These are phyloP conservation scores for Gavia stellata DNA, from an alignment of 2,113 vertebrate genomes.

Conservation along the genomic window DNA sequence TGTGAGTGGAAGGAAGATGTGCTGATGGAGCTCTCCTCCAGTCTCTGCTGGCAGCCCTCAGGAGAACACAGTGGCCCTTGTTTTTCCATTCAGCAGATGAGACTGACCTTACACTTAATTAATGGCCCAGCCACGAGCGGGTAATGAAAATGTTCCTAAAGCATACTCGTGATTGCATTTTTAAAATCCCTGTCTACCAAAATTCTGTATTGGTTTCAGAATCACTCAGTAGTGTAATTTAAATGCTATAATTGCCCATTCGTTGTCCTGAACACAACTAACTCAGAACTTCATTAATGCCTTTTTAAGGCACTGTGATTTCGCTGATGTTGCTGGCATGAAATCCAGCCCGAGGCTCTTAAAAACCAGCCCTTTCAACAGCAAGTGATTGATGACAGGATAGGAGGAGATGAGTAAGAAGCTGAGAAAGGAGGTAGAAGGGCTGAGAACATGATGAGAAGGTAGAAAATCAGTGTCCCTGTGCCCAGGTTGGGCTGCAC, in stretches of 20 bases:
- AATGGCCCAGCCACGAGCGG: neutral
- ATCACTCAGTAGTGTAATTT: neutral
- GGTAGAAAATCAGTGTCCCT: neutral
- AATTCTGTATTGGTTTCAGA: neutral
- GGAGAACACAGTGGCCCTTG: neutral
- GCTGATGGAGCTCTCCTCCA: neutral
- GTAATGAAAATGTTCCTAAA: neutral
- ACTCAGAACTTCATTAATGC: slow-evolving; percentile 8
- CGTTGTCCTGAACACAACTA: neutral
- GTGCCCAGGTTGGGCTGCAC: neutral
- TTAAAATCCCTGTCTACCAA: neutral
- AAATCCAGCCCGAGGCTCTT: neutral
- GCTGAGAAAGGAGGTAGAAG: neutral
- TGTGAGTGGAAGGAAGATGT: neutral
- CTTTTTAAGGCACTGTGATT: neutral
- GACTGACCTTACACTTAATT: neutral
- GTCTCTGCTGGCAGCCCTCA: neutral
- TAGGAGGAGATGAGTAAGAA: neutral
- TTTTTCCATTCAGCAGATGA: neutral
- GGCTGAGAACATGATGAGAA: neutral
- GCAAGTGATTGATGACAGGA: neutral
- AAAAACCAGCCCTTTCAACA: neutral
- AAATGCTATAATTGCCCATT: neutral
- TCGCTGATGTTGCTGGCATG: neutral
- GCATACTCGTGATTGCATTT: neutral